Base-by-base conservation (phyloP, 2,113 vertebrate species). In the Scomber japonicus region DNA sequence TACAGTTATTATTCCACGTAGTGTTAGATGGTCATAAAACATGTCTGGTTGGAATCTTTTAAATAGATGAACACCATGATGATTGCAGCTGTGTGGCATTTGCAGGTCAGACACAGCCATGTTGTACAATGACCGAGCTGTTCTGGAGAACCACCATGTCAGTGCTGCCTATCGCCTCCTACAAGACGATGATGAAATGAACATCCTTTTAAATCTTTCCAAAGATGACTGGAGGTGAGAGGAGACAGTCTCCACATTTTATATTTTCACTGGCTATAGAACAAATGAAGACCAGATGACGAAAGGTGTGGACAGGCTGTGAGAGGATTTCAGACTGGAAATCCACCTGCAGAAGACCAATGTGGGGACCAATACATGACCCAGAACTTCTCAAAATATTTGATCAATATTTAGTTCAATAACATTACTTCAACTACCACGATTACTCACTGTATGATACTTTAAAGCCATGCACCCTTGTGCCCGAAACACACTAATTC, bases 171-270 rank as follows among this genome's bases (percentile, higher is more conserved):
- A 97, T 77, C 97, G 96, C 31, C 97, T 99, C 65, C 92, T 99
- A 3, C 97, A 99, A 86, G 95, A 96, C 12, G 97, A 97, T 5
- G 96, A 97, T 21, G 97, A 99, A 55, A 97, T 96, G 94, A 98
- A 99, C 90, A 99, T 99, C 91, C 90, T 99, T 51, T 93, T 94
- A 75, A 99, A 99, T 88, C 94, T 99, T 70, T 96, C 97, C 16
- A 99, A 97, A 90, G 97, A 99, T 2, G 97, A 99, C 89, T 99
- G 98, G 97, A 98, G 97, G 97, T 99, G 93, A 95, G 92, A 80
- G 35, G 35, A 40, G 35, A 40, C 35, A 40, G 35, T 40, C 6
- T 40, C 35, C 35, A 40, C 9, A 40, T 40, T 40, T 40, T 7
- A 9, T 40, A 27, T 40, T 40, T 40, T 40, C 9, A 40, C 35